Conservation (phyloP, 1,140 invertebrate genomes). For the Capitella teleta region DNA sequence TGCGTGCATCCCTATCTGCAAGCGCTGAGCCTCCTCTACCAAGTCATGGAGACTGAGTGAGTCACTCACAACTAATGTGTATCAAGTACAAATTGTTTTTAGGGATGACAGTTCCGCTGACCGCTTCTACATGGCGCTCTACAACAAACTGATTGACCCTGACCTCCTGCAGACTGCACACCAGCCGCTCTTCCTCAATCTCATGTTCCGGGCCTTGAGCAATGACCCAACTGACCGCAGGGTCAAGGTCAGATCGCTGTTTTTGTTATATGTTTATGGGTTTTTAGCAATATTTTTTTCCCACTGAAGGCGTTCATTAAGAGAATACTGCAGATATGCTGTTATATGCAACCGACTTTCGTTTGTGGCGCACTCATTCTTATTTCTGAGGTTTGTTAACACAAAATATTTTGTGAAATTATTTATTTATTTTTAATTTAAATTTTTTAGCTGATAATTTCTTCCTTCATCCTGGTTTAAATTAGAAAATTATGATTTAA, state of each 20-base stretch:
- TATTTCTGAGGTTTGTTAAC: constrained; percentile 55
- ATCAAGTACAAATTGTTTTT: not conserved
- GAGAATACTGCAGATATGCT: constrained; percentile 66
- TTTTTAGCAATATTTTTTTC: constrained; percentile 1
- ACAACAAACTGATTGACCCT: constrained; percentile 70
- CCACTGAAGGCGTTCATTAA: constrained; percentile 66
- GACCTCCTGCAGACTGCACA: constrained; percentile 61
- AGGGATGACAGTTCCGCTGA: constrained; percentile 40
- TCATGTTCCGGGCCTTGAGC: constrained; percentile 73
- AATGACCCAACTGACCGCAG: constrained; percentile 61
- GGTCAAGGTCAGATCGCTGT: constrained; percentile 48
- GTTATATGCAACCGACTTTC: constrained; percentile 50
- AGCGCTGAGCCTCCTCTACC: constrained; percentile 73
- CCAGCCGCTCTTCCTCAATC: constrained; percentile 71
- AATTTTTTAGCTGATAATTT: not conserved
- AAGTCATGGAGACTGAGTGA: constrained; percentile 56
- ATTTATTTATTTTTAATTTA: not conserved
- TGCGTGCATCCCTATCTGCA: constrained; percentile 53
- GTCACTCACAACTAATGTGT: constrained; percentile 13
- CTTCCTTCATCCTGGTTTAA: not conserved
- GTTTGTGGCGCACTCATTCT: constrained; percentile 66
- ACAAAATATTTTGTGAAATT: not conserved
- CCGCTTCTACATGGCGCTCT: constrained; percentile 81
- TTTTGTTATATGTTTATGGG: not conserved
- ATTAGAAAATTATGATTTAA: not conserved